Evolutionary conservation across 2,113 vertebrate species (phyloP).

Genomic region (Varanus salvator): DNA sequence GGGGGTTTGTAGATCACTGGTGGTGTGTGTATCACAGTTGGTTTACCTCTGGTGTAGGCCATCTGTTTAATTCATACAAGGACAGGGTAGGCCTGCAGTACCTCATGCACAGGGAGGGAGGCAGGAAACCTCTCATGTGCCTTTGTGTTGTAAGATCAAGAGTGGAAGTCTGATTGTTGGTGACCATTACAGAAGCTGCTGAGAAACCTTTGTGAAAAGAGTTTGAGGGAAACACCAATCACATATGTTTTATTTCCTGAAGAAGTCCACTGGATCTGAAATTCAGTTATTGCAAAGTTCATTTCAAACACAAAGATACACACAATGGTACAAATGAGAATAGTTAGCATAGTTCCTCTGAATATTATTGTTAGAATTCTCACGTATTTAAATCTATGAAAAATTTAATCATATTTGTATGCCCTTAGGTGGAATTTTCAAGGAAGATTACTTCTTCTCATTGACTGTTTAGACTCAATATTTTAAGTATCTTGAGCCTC

Average conservation of each 20-base stretch:
- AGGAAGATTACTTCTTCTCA: neutral
- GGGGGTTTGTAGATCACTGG: neutral
- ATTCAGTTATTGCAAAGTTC: neutral
- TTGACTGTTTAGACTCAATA: neutral
- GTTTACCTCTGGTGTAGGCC: neutral
- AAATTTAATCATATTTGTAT: slow-evolving; percentile 27
- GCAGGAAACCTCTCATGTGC: neutral
- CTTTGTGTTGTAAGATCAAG: neutral
- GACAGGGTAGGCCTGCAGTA: neutral
- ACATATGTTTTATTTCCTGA: neutral
- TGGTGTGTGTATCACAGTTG: neutral
- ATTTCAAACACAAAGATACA: neutral
- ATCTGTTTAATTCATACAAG: neutral
- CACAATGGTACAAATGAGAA: neutral
- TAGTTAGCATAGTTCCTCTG: neutral
- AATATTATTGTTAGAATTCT: slow-evolving; percentile 4
- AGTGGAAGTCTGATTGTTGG: neutral
- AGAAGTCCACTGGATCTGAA: neutral
- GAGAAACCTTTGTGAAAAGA: neutral
- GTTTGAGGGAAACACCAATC: neutral
- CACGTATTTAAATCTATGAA: neutral
- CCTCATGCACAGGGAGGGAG: neutral
- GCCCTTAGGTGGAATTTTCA: neutral
- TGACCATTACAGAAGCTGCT: neutral
- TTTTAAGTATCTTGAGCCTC: neutral